Evolutionary conservation across 1,140 invertebrate species (phyloP).

Genomic region (Harlomillsia oculata): DNA sequence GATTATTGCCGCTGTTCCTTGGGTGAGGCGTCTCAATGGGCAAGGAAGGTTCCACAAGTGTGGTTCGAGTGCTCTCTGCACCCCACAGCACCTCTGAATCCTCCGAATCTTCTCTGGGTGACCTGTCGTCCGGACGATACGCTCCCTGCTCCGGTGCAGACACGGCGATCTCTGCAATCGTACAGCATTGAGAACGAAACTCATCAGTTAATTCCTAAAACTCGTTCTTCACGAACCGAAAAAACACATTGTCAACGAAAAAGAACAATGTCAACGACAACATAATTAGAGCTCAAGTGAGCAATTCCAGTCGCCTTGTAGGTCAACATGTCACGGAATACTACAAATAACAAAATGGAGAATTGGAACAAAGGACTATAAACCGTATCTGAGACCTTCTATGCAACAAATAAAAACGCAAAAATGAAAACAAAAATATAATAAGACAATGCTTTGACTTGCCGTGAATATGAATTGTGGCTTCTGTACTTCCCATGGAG

Average conservation of each 20-base stretch:
- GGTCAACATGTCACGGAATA: background rate
- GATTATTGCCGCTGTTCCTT: too few species aligned
- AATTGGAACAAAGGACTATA: background rate
- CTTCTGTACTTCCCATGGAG: slow-evolving; percentile 72
- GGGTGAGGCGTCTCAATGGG: slow-evolving; percentile 14
- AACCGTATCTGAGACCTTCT: background rate
- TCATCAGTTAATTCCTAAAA: background rate
- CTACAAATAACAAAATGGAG: background rate
- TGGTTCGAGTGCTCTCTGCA: slow-evolving; percentile 2
- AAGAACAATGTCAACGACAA: background rate
- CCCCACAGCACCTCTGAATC: background rate
- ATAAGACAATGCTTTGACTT: slow-evolving; percentile 39
- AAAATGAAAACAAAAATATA: background rate
- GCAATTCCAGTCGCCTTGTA: background rate
- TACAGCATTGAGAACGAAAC: background rate
- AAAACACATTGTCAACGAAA: background rate
- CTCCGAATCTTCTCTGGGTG: background rate
- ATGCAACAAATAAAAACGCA: background rate
- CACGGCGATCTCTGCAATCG: slow-evolving; percentile 19
- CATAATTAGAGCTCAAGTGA: background rate
- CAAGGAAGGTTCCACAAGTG: slow-evolving; percentile 16
- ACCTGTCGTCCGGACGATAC: background rate
- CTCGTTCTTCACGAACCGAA: background rate
- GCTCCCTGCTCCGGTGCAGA: slow-evolving; percentile 4
- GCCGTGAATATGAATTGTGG: slow-evolving; percentile 79